Evolutionary conservation across 1,140 invertebrate species (phyloP).

Genomic region (Temnothorax curvispinosus): DNA sequence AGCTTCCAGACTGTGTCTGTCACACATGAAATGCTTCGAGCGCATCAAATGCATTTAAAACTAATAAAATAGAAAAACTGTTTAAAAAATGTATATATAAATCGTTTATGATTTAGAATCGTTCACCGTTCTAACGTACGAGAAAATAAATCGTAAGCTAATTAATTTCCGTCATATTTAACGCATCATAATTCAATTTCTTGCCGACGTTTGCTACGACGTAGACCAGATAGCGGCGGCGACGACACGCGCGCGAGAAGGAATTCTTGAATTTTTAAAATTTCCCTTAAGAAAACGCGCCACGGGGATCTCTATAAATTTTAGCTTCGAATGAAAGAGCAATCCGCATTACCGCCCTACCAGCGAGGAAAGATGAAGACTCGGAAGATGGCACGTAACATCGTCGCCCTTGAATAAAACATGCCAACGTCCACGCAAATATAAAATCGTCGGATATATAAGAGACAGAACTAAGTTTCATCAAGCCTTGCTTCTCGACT

Average conservation of each 20-base stretch:
- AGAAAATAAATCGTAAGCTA: conserved; percentile 32
- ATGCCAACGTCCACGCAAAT: conserved; percentile 53
- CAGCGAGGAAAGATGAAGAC: conserved; percentile 25
- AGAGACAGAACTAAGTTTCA: conserved; percentile 55
- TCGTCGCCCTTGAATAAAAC: conserved; percentile 55
- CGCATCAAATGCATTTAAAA: not conserved
- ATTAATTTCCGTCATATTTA: conserved; percentile 50
- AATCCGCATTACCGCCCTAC: conserved; percentile 47
- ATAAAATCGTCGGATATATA: conserved; percentile 43
- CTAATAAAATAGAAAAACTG: not conserved
- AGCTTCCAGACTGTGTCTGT: not conserved
- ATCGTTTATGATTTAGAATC: conserved; percentile 6
- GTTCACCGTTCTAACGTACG: not conserved
- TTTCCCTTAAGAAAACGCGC: conserved; percentile 31
- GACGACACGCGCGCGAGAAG: not conserved
- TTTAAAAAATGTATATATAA: conserved; percentile 20
- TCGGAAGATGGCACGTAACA: conserved; percentile 49
- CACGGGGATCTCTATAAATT: conserved; percentile 45
- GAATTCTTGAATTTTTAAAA: conserved; percentile 64
- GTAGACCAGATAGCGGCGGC: not conserved
- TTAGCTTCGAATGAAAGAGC: conserved; percentile 56
- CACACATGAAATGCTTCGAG: not conserved
- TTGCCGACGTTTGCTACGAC: conserved; percentile 11
- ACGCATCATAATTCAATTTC: conserved; percentile 58
- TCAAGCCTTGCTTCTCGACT: conserved; percentile 35